Evolutionary conservation across 2,797 vertebrate genomes (phyloP), one percentile per base, ranked within the genome.

Genomic region (Anas bernieri): DNA sequence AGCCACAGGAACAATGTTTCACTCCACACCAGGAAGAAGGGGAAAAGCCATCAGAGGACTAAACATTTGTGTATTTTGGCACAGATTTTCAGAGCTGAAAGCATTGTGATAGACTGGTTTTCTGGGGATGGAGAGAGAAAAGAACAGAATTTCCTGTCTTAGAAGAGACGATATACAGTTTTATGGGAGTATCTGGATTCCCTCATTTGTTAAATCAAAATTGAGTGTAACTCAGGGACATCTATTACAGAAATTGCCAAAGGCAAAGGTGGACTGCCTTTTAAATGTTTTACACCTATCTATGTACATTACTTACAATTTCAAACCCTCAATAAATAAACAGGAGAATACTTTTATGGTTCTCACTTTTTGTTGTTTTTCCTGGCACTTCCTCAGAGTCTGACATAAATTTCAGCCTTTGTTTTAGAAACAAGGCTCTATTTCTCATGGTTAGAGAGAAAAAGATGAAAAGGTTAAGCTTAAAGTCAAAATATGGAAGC

Each of bases 401-500:
- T 66, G 46, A 69, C 37, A 81, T 18, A 46, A 76, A 92, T 79
- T 91, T 91, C 67, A 83, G 66, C 12, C 74, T 79, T 66, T 75
- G 35, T 54, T 83, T 79, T 62, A 88, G 63, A 90, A 94, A 81
- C 43, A 88, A 68, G 21, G 20, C 26, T 72, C 46, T 50, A 5
- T 93, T 86, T 78, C 72, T 92, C 69, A 78, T 3, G 4, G 30
- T 79, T 86, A 63, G 46, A 76, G 52, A 62, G 46, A 88, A 86
- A 83, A 89, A 62, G 13, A 92, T 84, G 5, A 77, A 92, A 88
- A 91, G 28, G 17, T 81, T 86, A 88, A 77, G 59, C 39, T 45
- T 46, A 22, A 79, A 90, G 48, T 50, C 35, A 91, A 95, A 95
- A 86, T 20, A 14, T 35, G 73, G 79, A 79, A 91, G 46, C n/a